Conservation (phyloP, 2,888 invertebrate genomes). For the Rhagium mordax region DNA sequence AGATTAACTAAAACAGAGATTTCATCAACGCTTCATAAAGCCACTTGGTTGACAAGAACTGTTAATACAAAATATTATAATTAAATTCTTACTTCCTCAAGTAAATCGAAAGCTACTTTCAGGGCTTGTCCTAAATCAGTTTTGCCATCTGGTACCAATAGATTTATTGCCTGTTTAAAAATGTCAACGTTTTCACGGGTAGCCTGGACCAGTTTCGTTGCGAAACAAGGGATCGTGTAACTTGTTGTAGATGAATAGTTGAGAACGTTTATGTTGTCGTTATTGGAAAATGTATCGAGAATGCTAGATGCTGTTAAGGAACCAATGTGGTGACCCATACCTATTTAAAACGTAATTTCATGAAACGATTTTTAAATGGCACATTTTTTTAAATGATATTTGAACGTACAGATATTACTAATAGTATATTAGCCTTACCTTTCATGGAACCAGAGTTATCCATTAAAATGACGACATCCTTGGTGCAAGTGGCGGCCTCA, state of each 20-base stretch:
- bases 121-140: constrained; percentile 91
- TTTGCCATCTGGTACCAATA: constrained; percentile 81
- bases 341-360: constrained; percentile 52
- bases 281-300: constrained; percentile 95
- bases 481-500: constrained; percentile 97
- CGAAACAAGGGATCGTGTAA: constrained; percentile 89
- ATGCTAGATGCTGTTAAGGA: constrained; percentile 90
- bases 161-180: constrained; percentile 80
- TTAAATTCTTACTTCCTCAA: constrained; percentile 76
- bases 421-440: constrained; percentile 77
- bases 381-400: too few species aligned
- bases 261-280: constrained; percentile 96
- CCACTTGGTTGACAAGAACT: too few species aligned
- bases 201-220: constrained; percentile 87
- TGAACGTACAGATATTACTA: too few species aligned
- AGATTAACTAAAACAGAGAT: too few species aligned
- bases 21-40: too few species aligned
- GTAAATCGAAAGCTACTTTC: constrained; percentile 85
- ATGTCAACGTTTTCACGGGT: constrained; percentile 87
- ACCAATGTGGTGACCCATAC: constrained; percentile 78
- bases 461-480: constrained; percentile 95
- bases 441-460: constrained; percentile 98
- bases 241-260: constrained; percentile 81
- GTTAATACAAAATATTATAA: background rate
- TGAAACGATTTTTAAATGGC: too few species aligned